Evolutionary conservation across 64 coral and sea anemone genomes (phyloP), one percentile per base, ranked within the genome.

Genomic region (Dendronephthya gigantea): DNA sequence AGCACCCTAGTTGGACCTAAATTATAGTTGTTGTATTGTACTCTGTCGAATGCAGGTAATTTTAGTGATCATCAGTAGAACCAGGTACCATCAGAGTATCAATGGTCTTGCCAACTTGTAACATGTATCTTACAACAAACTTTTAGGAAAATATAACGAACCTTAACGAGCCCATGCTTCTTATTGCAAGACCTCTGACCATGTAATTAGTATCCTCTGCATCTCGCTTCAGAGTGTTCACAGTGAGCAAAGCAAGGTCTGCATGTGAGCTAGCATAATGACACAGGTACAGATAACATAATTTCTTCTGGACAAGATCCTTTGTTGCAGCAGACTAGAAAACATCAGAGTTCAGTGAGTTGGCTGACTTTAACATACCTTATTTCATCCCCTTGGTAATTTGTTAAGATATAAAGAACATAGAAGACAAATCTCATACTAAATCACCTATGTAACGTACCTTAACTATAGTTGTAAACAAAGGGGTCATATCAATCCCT

Each of bases 141-240:
- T n/a, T n/a, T n/a, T n/a, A 39, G 37, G 82, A 84, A 22, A n/a
- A 62, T n/a, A 75, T 1, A 0, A 72, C 23, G 32, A 40, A 97
- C 94, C 92, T 97, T 27, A 97, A 84, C 68, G 94, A 97, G 17
- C 91, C 89, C 91, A 97, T 97, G 84, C 94, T 97, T 84, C 91
- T 89, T 16, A 97, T 32, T 9, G 94, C 94, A 36, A 97, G 92
- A 48, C 94, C 94, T 91, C 94, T 90, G 89, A 97, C 88, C 89
- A 93, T 93, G 23, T 91, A 74, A 91, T 89, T 93, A 30, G 87
- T 93, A 87, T 97, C 94, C 25, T 97, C 86, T 8, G 86, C 82
- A 56, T 97, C 94, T 87, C 90, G 93, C 62, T 48, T 88, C 23
- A 97, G 49, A 32, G 94, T 97, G 81, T 97, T 97, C 10, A 97